A percentile compares a stretch with the other conserved stretches of the same genome.
phyloP scores from a whole-genome alignment of 2,113 vertebrate genomes.

The Trogon melanurus region DNA sequence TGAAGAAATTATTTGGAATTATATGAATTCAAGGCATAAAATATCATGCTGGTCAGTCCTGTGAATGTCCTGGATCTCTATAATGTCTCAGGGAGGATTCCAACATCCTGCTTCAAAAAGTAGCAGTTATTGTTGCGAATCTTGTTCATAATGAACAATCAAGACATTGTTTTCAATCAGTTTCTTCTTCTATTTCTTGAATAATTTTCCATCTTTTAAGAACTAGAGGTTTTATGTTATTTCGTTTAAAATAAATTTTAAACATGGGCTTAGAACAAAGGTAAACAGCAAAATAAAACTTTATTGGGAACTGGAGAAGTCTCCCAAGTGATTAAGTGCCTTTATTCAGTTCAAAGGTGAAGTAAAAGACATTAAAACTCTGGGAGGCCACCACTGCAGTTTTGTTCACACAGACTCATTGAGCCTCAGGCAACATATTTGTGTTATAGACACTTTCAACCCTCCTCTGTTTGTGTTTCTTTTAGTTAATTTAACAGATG shows the following conservation, averaged over 20 bases:
- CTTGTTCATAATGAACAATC: neutral
- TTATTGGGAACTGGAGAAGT: neutral
- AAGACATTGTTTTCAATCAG: neutral
- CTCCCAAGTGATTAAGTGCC: neutral
- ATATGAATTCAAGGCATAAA: neutral
- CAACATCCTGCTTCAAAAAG: neutral
- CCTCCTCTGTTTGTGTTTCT: slow-evolving; percentile 30
- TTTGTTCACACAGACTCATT: neutral
- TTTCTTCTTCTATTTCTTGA: neutral
- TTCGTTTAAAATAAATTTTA: neutral
- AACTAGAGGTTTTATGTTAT: neutral
- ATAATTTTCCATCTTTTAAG: neutral
- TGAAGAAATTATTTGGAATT: neutral
- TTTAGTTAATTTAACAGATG: slow-evolving; percentile 67
- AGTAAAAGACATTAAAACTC: slow-evolving; percentile 46
- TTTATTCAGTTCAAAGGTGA: slow-evolving; percentile 42
- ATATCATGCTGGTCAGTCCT: neutral
- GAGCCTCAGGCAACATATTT: slow-evolving; percentile 25
- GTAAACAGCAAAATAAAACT: neutral
- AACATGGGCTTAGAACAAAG: neutral
- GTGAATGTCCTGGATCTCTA: neutral
- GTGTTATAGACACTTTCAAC: slow-evolving; percentile 9
- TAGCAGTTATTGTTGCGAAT: neutral
- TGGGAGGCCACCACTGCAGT: slow-evolving; percentile 21
- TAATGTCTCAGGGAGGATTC: neutral